These are phyloP conservation scores for Emys orbicularis DNA, from an alignment of 2,797 vertebrate species.

Conservation along the genomic window DNA sequence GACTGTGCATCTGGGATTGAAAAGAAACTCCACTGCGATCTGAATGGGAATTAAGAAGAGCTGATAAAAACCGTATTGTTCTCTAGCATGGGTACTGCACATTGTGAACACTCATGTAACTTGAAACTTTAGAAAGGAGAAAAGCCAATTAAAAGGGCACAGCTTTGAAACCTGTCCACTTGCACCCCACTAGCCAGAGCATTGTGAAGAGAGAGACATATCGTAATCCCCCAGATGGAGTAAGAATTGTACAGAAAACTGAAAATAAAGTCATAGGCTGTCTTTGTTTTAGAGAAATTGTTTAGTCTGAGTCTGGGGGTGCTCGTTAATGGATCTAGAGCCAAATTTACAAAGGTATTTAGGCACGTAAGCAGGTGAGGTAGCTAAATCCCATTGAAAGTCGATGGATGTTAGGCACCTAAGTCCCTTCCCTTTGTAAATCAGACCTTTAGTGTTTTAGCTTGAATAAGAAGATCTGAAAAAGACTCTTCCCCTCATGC, in stretches of 20 bases:
- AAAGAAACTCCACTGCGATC: accelerated
- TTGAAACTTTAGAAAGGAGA: accelerated
- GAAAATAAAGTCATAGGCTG: background rate
- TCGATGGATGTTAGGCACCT: background rate
- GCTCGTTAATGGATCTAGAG: background rate
- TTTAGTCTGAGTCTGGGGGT: background rate
- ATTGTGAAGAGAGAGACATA: accelerated
- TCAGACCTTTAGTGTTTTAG: background rate
- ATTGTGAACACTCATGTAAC: background rate
- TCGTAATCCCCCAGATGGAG: background rate
- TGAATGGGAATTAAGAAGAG: accelerated
- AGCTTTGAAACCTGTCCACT: background rate
- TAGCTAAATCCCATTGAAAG: background rate
- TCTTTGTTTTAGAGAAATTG: background rate
- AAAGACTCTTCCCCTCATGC: background rate
- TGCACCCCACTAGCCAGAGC: background rate
- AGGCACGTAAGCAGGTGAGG: background rate
- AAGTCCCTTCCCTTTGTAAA: background rate
- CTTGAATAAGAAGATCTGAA: background rate
- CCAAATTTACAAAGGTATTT: background rate
- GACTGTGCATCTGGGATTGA: accelerated
- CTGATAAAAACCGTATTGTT: accelerated
- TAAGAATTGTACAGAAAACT: accelerated
- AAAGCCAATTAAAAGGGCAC: background rate
- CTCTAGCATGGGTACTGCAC: accelerated